Conservation (phyloP, 2,888 invertebrate genomes). For the Chymomyza caudatula region DNA sequence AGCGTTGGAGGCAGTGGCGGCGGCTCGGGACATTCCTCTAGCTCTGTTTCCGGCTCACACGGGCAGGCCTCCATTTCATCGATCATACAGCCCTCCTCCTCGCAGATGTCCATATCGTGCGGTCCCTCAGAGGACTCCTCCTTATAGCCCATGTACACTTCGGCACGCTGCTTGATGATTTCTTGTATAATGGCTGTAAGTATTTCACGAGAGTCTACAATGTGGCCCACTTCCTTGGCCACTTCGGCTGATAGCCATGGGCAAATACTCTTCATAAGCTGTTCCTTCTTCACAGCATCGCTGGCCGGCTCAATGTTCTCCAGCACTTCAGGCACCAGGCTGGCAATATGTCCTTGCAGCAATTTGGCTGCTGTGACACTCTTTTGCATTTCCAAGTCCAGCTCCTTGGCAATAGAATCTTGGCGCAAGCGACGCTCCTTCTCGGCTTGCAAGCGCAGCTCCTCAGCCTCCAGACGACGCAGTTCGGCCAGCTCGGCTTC, state of each 20-base stretch:
- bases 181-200: constrained; percentile 88
- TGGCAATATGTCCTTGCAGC: constrained; percentile 91
- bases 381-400: constrained; percentile 87
- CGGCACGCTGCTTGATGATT: constrained; percentile 86
- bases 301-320: constrained; percentile 82
- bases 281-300: constrained; percentile 77
- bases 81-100: constrained; percentile 55
- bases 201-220: constrained; percentile 89
- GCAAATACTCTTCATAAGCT: constrained; percentile 84
- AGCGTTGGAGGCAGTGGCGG: constrained; percentile 41
- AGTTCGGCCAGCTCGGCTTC: constrained; percentile 91
- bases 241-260: constrained; percentile 93
- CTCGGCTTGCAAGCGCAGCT: constrained; percentile 83
- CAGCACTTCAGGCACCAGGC: constrained; percentile 90
- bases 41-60: constrained; percentile 52
- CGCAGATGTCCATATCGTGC: constrained; percentile 39
- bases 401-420: constrained; percentile 82
- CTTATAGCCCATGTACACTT: constrained; percentile 69
- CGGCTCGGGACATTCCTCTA: constrained; percentile 42
- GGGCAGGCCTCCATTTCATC: constrained; percentile 54
- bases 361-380: constrained; percentile 90
- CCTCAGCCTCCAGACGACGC: constrained; percentile 88
- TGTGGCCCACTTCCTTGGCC: constrained; percentile 87
- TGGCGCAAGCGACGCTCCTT: constrained; percentile 87
- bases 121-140: constrained; percentile 50